Base-by-base conservation (phyloP, 1,140 invertebrate species). In the Monochamus saltuarius region DNA sequence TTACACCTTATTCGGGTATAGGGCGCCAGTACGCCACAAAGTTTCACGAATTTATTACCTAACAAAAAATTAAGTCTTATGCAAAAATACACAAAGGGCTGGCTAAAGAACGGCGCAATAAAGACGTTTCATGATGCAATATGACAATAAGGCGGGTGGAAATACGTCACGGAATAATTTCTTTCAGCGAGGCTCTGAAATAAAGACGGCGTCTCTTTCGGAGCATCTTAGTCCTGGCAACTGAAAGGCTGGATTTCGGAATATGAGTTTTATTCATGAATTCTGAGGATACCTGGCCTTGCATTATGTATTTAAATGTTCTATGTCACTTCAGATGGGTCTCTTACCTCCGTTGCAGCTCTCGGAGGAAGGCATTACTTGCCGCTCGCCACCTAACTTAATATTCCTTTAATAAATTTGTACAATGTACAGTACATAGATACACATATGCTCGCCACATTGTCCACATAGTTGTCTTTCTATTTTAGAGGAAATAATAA, bases 251-350 rank as follows among this genome's bases (percentile, higher is more conserved):
- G 51, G 37, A 53, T 53, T 53, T 17, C 56, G 61, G 59, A 51
- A 68, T 68, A 68, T 66, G 66, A 68, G 63, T 65, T 68, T 68
- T 68, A 68, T 68, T 68, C 66, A 68, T 68, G 66, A 68, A 68
- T 62, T 56, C 64, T 62, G 49, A 60, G 52, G 60, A 63, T 68
- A 68, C 66, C 66, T 68, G 66, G 64, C 47, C 60, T 58, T 67
- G 62, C 66, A 67, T 67, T 67, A 67, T 67, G 63, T 67, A 67
- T 67, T 67, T 67, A 67, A 67, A 67, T 67, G 66, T 65, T 64
- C 62, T 13, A 59, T 64, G 62, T 67, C 62, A 67, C 62, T 67
- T 50, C 29, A 53, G 53, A 61, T 61, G 42, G 42, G 50, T 35
- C 13, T n/a, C 19, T 43, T 17, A 40, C 37, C 43, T 29, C 55